A percentile compares a stretch with the other conserved stretches of the same genome.
These are phyloP conservation scores for Nerophis ophidion DNA, from an alignment of 2,113 vertebrate species.

Conservation along the genomic window DNA sequence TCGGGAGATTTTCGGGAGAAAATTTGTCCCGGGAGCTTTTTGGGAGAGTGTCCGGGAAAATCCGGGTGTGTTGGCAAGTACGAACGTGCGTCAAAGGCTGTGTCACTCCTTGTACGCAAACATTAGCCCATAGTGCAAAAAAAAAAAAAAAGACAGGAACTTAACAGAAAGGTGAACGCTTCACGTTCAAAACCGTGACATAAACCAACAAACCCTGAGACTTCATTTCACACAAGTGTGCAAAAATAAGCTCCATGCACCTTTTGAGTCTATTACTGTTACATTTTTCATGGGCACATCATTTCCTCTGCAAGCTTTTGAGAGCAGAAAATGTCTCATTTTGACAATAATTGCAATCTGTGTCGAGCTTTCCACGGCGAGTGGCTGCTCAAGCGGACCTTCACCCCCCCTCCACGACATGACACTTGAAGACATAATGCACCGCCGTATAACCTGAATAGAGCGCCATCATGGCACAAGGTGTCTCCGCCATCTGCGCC, in stretches of 20 bases:
- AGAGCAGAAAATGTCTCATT: not conserved
- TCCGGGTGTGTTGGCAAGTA: too few relatives aligned
- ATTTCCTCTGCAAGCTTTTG: not conserved
- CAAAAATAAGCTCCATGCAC: not conserved
- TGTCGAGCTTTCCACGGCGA: not conserved
- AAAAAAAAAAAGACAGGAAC: too few relatives aligned
- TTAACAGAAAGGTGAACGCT: not conserved
- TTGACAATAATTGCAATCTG: constrained; percentile 9
- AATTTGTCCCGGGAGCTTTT: too few relatives aligned
- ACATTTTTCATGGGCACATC: not conserved
- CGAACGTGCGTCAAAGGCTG: too few relatives aligned
- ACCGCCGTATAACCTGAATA: not conserved
- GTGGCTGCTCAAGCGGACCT: not conserved
- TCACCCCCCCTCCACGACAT: not conserved
- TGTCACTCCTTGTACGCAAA: too few relatives aligned
- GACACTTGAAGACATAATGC: not conserved
- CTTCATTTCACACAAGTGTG: not conserved
- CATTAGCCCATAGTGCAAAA: too few relatives aligned
- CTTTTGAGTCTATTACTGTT: not conserved
- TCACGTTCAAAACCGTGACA: too few relatives aligned
- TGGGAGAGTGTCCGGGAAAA: too few relatives aligned
- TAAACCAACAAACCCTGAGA: too few relatives aligned
- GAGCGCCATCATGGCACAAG: not conserved
- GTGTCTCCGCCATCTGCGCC: constrained; percentile 1
- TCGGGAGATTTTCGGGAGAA: too few relatives aligned